Percentiles rank a stretch among this genome's conserved stretches.
Evolutionary conservation across 2,888 invertebrate genomes (phyloP).

Genomic region (Teleiodes luculella): DNA sequence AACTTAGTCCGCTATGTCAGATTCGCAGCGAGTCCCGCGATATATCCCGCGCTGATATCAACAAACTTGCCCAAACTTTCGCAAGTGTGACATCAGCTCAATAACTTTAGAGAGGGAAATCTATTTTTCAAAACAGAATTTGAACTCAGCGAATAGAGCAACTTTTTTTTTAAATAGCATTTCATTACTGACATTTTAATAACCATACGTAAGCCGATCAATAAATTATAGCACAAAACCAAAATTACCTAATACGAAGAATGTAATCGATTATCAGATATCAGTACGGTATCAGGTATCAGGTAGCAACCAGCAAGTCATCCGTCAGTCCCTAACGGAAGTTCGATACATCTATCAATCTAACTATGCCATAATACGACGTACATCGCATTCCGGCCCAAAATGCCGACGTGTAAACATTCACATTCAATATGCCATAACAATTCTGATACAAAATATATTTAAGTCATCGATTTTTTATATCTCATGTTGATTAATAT

Average conservation of each 20-base stretch:
- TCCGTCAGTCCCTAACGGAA: conserved; percentile 46
- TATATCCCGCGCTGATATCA: conserved; percentile 55
- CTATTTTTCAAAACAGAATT: conserved; percentile 4
- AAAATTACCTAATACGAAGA: not conserved
- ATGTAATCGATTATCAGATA: conserved; percentile 23
- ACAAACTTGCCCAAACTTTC: conserved; percentile 55
- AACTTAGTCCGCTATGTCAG: conserved; percentile 60
- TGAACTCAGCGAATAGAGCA: not conserved
- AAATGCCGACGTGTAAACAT: no score
- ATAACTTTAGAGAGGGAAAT: conserved; percentile 36
- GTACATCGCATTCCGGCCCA: conserved; percentile 40
- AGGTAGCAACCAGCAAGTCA: conserved; percentile 54
- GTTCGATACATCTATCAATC: conserved; percentile 55
- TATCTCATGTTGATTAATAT: not conserved
- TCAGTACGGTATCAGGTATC: conserved; percentile 33
- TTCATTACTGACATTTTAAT: no score
- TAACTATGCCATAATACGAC: conserved; percentile 41
- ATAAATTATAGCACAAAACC: not conserved
- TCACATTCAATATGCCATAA: conserved; percentile 33
- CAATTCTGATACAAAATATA: not conserved
- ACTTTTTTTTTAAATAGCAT: no score
- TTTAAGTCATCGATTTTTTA: no score
- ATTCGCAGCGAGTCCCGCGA: conserved; percentile 41
- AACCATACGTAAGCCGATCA: not conserved
- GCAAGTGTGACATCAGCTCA: conserved; percentile 47